Percentiles rank a stretch among this genome's conserved stretches.
phyloP scores from a whole-genome alignment of 2,888 invertebrate genomes.

The Spatulosminthurus flaviceps region DNA sequence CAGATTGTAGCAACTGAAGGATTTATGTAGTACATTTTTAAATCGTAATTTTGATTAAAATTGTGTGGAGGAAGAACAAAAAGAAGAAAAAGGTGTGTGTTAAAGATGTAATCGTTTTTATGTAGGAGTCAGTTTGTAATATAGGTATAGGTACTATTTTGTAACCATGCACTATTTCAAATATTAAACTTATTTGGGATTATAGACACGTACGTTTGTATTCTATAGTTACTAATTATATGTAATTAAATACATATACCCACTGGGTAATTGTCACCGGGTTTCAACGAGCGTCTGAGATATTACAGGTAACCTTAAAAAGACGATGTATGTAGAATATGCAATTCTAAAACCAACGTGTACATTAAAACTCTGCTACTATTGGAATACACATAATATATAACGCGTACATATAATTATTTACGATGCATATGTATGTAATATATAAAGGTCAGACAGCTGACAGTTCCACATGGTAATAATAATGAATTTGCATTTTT shows the following conservation, averaged over 20 bases:
- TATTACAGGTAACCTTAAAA: neutral
- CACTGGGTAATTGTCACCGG: conserved; percentile 28
- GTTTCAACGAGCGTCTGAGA: conserved; percentile 37
- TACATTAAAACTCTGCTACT: no score
- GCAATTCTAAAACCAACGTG: no score
- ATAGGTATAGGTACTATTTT: no score
- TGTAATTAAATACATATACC: no score
- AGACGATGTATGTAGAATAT: conserved; percentile 1
- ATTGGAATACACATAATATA: neutral
- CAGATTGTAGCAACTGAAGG: no score
- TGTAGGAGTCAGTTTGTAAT: no score
- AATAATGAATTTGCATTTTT: conserved; percentile 10
- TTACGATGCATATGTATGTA: neutral
- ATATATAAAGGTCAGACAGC: neutral
- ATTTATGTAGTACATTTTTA: no score
- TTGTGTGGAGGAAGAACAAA: no score
- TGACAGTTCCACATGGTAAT: conserved; percentile 22
- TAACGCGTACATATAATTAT: neutral
- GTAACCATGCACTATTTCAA: no score
- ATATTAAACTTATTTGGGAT: neutral
- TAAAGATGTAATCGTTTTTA: no score
- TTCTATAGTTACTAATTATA: neutral
- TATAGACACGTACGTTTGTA: neutral
- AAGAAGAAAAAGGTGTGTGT: no score
- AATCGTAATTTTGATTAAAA: no score